Percentiles rank a stretch among this genome's conserved stretches.
These are phyloP conservation scores for Leptodactylus fuscus DNA, from an alignment of 2,113 vertebrate species.

Conservation along the genomic window DNA sequence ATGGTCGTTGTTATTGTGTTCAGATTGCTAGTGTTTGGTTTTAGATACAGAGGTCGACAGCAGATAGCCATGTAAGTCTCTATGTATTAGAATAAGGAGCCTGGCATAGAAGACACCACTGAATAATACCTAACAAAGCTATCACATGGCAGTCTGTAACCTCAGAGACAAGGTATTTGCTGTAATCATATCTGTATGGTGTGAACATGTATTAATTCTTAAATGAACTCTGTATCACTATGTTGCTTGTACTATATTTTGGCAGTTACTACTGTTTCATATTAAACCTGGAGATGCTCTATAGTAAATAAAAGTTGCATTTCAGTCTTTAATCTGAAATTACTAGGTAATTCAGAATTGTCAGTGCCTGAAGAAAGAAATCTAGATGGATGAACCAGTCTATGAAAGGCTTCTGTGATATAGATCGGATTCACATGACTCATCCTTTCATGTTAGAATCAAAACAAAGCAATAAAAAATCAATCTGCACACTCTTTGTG, in stretches of 20 bases:
- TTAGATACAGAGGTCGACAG: not conserved
- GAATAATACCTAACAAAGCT: not conserved
- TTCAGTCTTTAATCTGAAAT: too few relatives aligned
- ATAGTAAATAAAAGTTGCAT: too few relatives aligned
- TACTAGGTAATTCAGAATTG: too few relatives aligned
- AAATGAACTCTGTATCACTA: too few relatives aligned
- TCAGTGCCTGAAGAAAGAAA: too few relatives aligned
- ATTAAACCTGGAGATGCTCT: not conserved
- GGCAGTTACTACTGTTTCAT: not conserved
- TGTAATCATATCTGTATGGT: too few relatives aligned
- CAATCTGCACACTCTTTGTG: not conserved
- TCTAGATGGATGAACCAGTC: too few relatives aligned
- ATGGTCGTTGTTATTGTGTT: too few relatives aligned
- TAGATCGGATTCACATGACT: not conserved
- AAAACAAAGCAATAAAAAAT: constrained; percentile 7
- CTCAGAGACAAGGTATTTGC: too few relatives aligned
- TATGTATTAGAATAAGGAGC: not conserved
- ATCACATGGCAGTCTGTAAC: not conserved
- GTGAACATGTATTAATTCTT: too few relatives aligned
- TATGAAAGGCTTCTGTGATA: not conserved
- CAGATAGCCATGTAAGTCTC: not conserved
- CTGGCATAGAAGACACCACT: not conserved
- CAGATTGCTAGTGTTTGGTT: not conserved
- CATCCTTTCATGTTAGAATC: not conserved
- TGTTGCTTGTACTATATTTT: too few relatives aligned